Percentiles rank a stretch among this genome's conserved stretches.
Conservation (phyloP, 2,797 vertebrate species). For the Semotilus atromaculatus region DNA sequence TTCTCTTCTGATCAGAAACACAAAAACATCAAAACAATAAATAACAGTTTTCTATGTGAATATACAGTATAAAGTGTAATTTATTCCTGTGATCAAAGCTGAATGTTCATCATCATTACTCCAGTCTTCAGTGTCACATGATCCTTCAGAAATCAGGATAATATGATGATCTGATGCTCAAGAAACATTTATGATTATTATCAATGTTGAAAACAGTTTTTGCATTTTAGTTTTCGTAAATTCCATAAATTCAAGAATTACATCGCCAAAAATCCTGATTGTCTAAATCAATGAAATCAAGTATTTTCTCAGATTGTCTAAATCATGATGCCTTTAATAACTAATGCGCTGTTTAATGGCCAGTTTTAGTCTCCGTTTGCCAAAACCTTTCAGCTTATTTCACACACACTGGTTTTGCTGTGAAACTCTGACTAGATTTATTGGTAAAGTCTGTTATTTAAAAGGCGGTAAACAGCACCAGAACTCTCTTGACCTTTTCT, state of each 20-base stretch:
- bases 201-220: too few species aligned
- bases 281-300: too few species aligned
- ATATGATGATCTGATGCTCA: background rate
- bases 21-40: too few species aligned
- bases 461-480: slow-evolving; percentile 46
- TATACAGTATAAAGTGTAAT: background rate
- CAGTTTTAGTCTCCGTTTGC: background rate
- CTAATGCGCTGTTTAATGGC: too few species aligned
- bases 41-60: background rate
- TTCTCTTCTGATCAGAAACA: background rate
- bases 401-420: background rate
- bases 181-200: background rate
- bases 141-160: background rate
- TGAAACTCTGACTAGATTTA: slow-evolving; percentile 46
- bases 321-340: too few species aligned
- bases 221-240: too few species aligned
- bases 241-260: too few species aligned
- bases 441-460: slow-evolving; percentile 48
- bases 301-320: too few species aligned
- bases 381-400: background rate
- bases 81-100: background rate
- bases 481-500: slow-evolving; percentile 47
- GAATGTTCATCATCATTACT: too few species aligned
- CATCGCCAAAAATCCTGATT: too few species aligned
- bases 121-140: background rate